Evolutionary conservation across 2,797 vertebrate genomes (phyloP).

Genomic region (Mus caroli): DNA sequence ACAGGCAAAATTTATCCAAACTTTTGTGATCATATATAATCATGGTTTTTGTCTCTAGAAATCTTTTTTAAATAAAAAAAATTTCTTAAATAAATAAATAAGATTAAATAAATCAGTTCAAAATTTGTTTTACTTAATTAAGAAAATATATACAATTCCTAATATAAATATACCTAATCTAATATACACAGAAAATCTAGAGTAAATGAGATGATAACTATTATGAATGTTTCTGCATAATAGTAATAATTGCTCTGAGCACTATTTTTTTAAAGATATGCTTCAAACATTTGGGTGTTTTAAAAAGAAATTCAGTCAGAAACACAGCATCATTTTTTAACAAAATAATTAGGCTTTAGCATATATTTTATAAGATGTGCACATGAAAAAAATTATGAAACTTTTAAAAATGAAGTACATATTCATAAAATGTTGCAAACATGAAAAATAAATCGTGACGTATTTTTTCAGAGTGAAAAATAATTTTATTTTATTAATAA

Average conservation of each 20-base stretch:
- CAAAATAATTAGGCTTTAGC: background rate
- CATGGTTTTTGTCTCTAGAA: background rate
- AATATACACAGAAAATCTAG: background rate
- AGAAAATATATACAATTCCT: constrained; percentile 3
- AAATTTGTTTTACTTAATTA: background rate
- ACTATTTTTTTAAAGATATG: background rate
- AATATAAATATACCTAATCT: background rate
- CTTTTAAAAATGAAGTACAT: background rate
- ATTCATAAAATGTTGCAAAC: background rate
- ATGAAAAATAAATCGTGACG: background rate
- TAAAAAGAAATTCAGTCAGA: background rate
- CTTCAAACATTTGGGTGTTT: background rate
- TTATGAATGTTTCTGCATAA: background rate
- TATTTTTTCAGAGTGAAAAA: background rate
- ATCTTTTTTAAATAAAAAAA: background rate
- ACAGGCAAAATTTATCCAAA: background rate
- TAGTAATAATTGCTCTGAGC: background rate
- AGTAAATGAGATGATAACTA: background rate
- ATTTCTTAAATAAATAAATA: too few species aligned
- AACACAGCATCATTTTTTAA: background rate
- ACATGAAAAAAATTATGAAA: background rate
- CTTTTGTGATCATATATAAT: background rate
- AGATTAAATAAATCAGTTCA: background rate
- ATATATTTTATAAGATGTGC: background rate
- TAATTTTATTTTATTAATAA: background rate